Evolutionary conservation across 2,113 vertebrate genomes (phyloP).

Genomic region (Vidua macroura): DNA sequence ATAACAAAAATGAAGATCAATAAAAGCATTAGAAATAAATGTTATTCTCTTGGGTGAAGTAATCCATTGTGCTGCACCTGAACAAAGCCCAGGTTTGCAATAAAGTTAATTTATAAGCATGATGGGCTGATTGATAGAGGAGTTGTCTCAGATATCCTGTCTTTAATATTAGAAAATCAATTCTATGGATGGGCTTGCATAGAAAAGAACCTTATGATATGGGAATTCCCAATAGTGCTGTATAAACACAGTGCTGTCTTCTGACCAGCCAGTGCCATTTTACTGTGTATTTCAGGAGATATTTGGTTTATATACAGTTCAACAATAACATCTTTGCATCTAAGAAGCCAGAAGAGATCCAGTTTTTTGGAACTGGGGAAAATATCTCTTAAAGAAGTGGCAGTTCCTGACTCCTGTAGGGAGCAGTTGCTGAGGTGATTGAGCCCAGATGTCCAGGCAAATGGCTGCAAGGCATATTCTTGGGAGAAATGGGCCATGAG

Average conservation of each 20-base stretch:
- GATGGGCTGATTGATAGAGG: neutral
- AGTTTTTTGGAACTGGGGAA: neutral
- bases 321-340: neutral
- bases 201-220: neutral
- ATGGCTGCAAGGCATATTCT: neutral
- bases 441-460: neutral
- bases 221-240: neutral
- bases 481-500: neutral
- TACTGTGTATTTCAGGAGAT: neutral
- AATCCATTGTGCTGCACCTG: conserved; percentile 22
- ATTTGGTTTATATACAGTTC: neutral
- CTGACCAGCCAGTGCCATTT: neutral
- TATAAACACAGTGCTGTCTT: neutral
- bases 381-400: neutral
- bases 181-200: neutral
- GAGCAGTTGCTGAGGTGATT: neutral
- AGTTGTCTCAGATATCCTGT: neutral
- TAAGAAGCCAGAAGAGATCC: neutral
- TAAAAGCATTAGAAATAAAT: conserved; percentile 62
- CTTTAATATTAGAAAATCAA: conserved; percentile 21
- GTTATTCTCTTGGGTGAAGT: neutral
- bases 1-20: conserved; percentile 52
- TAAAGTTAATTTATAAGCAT: conserved; percentile 13
- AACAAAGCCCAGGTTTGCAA: conserved; percentile 43
- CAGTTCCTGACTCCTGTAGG: neutral